Conservation (phyloP, 1,140 invertebrate genomes). For the Formica selysi region DNA sequence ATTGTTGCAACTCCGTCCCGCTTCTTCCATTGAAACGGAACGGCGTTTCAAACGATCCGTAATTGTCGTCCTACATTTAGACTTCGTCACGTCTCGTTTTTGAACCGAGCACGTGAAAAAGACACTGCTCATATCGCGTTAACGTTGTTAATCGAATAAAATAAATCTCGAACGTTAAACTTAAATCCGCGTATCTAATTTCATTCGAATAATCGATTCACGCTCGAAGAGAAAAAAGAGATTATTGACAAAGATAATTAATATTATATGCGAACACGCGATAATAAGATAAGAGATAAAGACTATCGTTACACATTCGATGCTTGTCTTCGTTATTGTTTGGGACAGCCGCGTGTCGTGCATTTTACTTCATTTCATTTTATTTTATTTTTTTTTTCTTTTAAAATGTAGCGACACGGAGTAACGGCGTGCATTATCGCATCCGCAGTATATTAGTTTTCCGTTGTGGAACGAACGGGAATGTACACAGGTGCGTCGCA, state of each 20-base stretch:
- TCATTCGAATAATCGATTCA: neutral
- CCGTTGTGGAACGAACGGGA: conserved; percentile 55
- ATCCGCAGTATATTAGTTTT: conserved; percentile 57
- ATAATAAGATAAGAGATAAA: neutral
- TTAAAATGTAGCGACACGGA: neutral
- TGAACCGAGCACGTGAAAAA: conserved; percentile 13
- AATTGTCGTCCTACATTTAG: conserved; percentile 69
- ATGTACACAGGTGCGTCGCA: conserved; percentile 69
- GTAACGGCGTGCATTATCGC: conserved; percentile 51
- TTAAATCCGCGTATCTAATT: neutral
- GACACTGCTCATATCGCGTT: neutral
- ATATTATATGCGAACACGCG: neutral
- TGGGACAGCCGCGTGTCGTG: too few relatives aligned
- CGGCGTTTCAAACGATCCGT: conserved; percentile 62
- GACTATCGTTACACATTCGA: neutral
- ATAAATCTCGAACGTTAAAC: neutral
- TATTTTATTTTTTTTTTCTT: neutral
- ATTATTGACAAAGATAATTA: neutral
- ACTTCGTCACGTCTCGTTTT: conserved; percentile 51
- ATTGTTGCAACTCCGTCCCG: conserved; percentile 70
- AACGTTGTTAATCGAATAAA: neutral
- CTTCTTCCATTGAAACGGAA: conserved; percentile 73
- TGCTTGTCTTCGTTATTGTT: too few relatives aligned
- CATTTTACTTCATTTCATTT: neutral
- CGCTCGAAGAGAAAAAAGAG: neutral